Base-by-base conservation (phyloP, 64 coral and sea anemone species). In the Montipora capricornis region DNA sequence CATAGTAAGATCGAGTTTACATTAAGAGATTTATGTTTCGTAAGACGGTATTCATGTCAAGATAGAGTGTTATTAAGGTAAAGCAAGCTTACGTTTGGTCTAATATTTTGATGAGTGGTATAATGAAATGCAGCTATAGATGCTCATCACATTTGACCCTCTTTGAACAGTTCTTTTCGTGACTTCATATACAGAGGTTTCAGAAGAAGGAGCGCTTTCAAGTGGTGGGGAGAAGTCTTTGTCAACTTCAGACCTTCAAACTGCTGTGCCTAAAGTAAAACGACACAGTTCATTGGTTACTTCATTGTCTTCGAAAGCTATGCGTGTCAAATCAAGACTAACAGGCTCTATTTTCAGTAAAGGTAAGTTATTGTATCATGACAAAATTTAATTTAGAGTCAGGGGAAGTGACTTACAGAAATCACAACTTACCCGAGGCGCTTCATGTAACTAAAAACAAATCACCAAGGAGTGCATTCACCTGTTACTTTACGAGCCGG, bases 321-420 rank as follows among this genome's bases (percentile, higher is more conserved):
- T 84, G 4, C 82, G 92, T 19, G 95, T 97, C 1, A 97, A 93
- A 47, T 97, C 95, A 13, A 97, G 87, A 68, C 81, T 97, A 52
- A 83, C 95, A 6, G 94, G 44, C 16, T 91, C 95, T 17, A 94
- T 97, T 81, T 97, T 97, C 83, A 97, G 87, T 57, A 97, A 97
- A 91, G 95, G 95, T 97, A 79, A 9, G 47, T 73, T 62, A 29
- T 20, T 8, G 7, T 11, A 74, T 70, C 9, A 14, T 12, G 6
- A 24, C 3, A 15, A 26, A 78, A 78, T 14, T 15, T 48, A 8
- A 19, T 71, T 5, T 2, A 71, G 68, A 29, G 17, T 71, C 68
- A 1, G 20, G 61, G 3, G 53, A 57, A 57, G 53, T 57, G 11
- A 57, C 11, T 37, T 37, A 37, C 37, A 37, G 2, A 37, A 37